phyloP scores from a whole-genome alignment of 2,888 invertebrate genomes.

The Pegoplata infirma region DNA sequence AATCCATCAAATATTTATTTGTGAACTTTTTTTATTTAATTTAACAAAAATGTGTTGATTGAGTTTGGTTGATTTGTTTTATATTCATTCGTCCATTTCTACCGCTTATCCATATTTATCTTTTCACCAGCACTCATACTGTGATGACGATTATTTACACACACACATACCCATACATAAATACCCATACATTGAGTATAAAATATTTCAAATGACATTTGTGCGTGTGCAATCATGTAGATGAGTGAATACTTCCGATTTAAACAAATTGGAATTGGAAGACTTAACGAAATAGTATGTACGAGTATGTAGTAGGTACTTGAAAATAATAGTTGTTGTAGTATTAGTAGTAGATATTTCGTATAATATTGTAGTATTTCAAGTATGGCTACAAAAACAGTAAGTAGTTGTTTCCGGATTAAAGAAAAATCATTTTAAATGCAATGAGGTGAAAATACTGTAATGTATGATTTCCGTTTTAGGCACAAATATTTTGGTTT shows the following conservation, averaged over 20 bases:
- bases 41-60: not conserved
- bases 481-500: constrained; percentile 4
- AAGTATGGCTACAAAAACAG: not conserved
- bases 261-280: constrained; percentile 39
- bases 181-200: not conserved
- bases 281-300: constrained; percentile 20
- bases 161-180: not conserved
- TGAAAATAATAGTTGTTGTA: no score
- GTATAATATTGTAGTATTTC: not conserved
- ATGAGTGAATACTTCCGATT: constrained; percentile 59
- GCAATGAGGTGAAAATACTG: constrained; percentile 58
- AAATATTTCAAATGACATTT: constrained; percentile 28
- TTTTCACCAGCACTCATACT: not conserved
- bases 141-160: no score
- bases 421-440: constrained; percentile 46
- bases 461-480: constrained; percentile 58
- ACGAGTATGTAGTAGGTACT: not conserved
- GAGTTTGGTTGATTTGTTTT: not conserved
- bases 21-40: no score
- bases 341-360: not conserved
- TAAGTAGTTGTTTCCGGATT: constrained; percentile 59
- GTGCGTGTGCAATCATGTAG: constrained; percentile 48
- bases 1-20: not conserved
- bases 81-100: not conserved
- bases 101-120: not conserved